Evolutionary conservation across 2,797 vertebrate genomes (phyloP).

Genomic region (Oophaga sylvatica): DNA sequence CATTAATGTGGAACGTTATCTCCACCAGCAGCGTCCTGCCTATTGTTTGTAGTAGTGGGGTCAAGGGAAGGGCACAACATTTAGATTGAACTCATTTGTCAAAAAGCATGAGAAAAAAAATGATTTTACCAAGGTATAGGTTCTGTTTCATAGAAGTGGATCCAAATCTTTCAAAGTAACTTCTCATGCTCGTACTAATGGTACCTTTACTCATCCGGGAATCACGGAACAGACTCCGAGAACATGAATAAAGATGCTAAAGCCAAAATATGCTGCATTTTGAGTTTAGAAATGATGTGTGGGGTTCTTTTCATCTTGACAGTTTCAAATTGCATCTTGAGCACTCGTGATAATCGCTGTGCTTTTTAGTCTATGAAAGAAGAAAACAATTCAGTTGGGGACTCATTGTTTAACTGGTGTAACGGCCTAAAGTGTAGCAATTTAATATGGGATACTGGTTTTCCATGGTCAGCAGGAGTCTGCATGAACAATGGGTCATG

Average conservation of each 20-base stretch:
- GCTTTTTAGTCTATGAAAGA: slow-evolving; percentile 85
- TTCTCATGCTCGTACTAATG: slow-evolving; percentile 85
- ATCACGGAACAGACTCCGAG: slow-evolving; percentile 83
- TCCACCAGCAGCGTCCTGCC: slow-evolving; percentile 97
- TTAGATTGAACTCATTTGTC: slow-evolving; percentile 99
- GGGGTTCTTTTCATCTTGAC: slow-evolving; percentile 79
- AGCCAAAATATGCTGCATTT: slow-evolving; percentile 81
- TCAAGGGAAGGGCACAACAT: slow-evolving; percentile 98
- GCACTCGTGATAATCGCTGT: slow-evolving; percentile 83
- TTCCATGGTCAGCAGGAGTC: slow-evolving; percentile 95
- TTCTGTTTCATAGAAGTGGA: slow-evolving; percentile 82
- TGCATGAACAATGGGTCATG: slow-evolving; percentile 98
- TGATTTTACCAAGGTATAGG: slow-evolving; percentile 87
- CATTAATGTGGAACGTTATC: slow-evolving; percentile 99
- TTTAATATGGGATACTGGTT: slow-evolving; percentile 86
- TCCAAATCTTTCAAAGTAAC: slow-evolving; percentile 90
- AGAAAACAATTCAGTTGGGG: slow-evolving; percentile 83
- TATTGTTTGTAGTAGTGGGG: slow-evolving; percentile 96
- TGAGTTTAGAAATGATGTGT: slow-evolving; percentile 80
- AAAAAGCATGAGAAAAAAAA: slow-evolving; percentile 90
- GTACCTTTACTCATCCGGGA: slow-evolving; percentile 81
- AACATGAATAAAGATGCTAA: slow-evolving; percentile 80
- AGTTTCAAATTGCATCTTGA: slow-evolving; percentile 84
- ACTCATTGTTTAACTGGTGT: slow-evolving; percentile 88
- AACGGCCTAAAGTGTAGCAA: slow-evolving; percentile 90